These are phyloP conservation scores for Nyleta sp. DNA, from an alignment of 2,888 invertebrate genomes.

Conservation along the genomic window DNA sequence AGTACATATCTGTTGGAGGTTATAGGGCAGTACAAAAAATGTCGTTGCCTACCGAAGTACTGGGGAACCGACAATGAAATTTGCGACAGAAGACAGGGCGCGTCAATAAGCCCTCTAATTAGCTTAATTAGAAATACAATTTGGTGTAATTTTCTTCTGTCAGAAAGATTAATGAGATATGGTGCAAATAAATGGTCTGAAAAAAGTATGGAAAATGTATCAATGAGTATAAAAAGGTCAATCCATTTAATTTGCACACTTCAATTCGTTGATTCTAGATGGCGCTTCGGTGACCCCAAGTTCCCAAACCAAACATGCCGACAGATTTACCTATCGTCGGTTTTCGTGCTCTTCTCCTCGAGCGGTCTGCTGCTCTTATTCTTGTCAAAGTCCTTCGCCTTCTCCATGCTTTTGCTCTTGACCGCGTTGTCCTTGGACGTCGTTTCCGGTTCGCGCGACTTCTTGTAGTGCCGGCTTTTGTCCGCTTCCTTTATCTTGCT, in stretches of 20 bases:
- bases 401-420: constrained; percentile 66
- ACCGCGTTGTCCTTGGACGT: constrained; percentile 49
- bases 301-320: too few relatives aligned
- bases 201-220: too few relatives aligned
- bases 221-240: too few relatives aligned
- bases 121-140: constrained; percentile 8
- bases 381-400: constrained; percentile 75
- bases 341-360: constrained; percentile 72
- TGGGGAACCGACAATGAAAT: neutral
- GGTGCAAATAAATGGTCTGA: too few relatives aligned
- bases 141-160: neutral
- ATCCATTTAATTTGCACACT: too few relatives aligned
- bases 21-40: neutral
- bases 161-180: too few relatives aligned
- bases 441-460: constrained; percentile 69
- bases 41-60: neutral
- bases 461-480: constrained; percentile 74
- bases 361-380: constrained; percentile 70
- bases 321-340: constrained; percentile 74
- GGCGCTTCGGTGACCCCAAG: too few relatives aligned
- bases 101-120: constrained; percentile 8
- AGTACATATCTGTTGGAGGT: neutral
- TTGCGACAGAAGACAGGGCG: neutral
- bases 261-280: too few relatives aligned
- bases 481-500: constrained; percentile 68